Base-by-base conservation (phyloP, 1,140 invertebrate species). In the Reticulitermes speratus region DNA sequence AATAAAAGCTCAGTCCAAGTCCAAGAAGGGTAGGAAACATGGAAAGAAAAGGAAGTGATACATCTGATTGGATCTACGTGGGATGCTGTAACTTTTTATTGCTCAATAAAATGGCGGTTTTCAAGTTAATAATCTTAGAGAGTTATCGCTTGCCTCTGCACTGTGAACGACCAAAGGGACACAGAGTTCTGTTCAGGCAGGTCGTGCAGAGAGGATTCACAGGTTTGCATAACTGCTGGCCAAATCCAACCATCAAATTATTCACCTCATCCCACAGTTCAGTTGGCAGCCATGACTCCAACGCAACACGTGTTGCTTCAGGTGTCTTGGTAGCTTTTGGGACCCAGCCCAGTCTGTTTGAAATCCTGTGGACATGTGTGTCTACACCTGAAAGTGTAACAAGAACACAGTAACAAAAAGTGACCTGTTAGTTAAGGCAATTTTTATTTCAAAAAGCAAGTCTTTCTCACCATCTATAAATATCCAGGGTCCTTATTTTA, bases 291-390 rank as follows among this genome's bases (percentile, higher is more conserved):
- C 98, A 99, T 30, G 92, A 92, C 91, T 99, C 96, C n/a, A 99
- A 90, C 19, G 93, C 93, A 87, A 93, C 93, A 87, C 97, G 93
- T 0, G 98, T 99, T 69, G 96, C 93, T 91, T 99, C 98, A 12
- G 98, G 97, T 87, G 95, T 96, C 89, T 96, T 97, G 12, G 96
- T 96, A 86, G 91, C 88, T 88, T 95, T 95, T 44, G 90, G 93
- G 0, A 96, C 93, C 98, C 98, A 99, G 25, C 94, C 93, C 75
- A 99, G 92, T 87, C 98, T 93, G 90, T 99, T 98, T 16, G 94
- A 94, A 88, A 99, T 98, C 87, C 98, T 93, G 91, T 99, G 98
- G 12, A 99, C 98, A 92, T 99, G 98, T n/a, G 97, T 98, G 90
- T 99, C 98, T 1, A 99, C 98, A 83, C 96, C 95, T 95, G 89